Percentiles rank a stretch among this genome's conserved stretches.
phyloP scores from a whole-genome alignment of 92 coral and sea anemone species.

The Palythoa heliodiscus region DNA sequence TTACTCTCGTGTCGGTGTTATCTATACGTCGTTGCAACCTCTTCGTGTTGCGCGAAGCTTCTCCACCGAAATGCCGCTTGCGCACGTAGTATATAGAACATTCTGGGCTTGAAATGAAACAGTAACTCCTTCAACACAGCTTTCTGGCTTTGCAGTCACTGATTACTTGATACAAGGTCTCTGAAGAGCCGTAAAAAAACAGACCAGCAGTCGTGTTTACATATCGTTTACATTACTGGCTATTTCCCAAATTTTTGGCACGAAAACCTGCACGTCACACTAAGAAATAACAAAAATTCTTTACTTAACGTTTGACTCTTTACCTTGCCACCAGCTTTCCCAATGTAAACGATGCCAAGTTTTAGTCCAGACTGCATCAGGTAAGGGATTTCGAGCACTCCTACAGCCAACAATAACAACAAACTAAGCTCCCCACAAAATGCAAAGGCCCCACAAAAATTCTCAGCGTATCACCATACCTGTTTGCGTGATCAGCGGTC shows the following conservation, averaged over 20 bases:
- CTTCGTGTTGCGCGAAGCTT: conserved; percentile 11
- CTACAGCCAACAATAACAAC: neutral
- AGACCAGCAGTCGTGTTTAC: neutral
- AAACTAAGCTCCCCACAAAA: neutral
- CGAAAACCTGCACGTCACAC: conserved; percentile 39
- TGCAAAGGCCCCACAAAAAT: neutral
- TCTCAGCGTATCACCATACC: neutral
- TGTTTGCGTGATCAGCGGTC: conserved; percentile 44
- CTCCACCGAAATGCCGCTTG: neutral
- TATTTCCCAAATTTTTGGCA: neutral
- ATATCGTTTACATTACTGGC: neutral
- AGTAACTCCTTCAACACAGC: neutral
- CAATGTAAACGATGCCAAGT: conserved; percentile 87
- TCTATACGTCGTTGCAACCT: neutral
- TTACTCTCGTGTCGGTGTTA: too few species aligned
- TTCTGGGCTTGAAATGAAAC: neutral
- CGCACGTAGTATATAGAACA: neutral
- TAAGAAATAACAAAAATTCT: conserved; percentile 2
- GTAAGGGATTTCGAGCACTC: neutral
- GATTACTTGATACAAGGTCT: neutral
- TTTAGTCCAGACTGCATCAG: conserved; percentile 82
- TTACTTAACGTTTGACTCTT: conserved; percentile 15
- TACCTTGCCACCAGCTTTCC: conserved; percentile 96
- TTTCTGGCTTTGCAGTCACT: neutral
- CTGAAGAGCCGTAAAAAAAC: conserved; percentile 15